Evolutionary conservation across 1,140 invertebrate species (phyloP).

Genomic region (Yoshiicerus persimilis): DNA sequence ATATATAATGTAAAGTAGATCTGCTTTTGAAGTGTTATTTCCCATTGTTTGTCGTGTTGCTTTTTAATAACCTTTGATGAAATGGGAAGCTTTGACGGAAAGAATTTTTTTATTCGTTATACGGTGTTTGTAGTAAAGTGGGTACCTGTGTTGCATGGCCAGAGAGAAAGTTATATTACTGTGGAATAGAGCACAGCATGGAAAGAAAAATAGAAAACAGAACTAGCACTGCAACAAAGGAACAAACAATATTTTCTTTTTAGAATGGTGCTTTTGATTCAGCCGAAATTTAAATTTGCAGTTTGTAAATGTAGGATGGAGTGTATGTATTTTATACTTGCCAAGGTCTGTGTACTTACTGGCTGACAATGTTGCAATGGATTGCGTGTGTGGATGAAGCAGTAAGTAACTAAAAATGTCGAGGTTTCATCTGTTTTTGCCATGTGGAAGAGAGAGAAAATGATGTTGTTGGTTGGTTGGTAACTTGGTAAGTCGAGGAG

Average conservation of each 20-base stretch:
- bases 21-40: slow-evolving; percentile 11
- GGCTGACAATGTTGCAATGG: too few relatives aligned
- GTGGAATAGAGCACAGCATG: background rate
- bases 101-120: background rate
- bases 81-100: background rate
- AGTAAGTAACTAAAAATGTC: background rate
- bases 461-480: background rate
- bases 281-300: slow-evolving; percentile 3
- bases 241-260: background rate
- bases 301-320: background rate
- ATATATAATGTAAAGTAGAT: background rate
- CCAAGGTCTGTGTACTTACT: background rate
- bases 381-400: too few relatives aligned
- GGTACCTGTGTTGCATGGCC: background rate
- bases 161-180: background rate
- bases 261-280: slow-evolving; percentile 15
- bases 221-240: background rate
- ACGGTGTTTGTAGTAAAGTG: background rate
- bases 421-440: slow-evolving; percentile 25
- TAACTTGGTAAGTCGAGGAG: background rate
- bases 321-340: background rate
- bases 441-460: slow-evolving; percentile 29
- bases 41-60: slow-evolving; percentile 8
- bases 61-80: slow-evolving; percentile 12
- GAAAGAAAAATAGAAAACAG: background rate